Conservation (phyloP, 1,140 invertebrate species). For the Apis laboriosa region DNA sequence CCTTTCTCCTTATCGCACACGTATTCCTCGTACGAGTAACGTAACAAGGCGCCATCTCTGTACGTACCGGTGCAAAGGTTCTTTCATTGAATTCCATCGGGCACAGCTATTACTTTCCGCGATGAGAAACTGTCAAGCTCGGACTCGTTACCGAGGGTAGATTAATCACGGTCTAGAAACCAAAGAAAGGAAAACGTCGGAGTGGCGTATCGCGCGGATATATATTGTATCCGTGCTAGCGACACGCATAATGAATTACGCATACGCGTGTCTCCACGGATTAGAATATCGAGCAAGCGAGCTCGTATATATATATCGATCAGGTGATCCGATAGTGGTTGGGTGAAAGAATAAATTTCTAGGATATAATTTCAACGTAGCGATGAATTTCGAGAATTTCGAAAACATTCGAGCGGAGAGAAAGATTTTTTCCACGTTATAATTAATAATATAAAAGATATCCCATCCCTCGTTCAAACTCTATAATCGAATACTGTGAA, state of each 20-base stretch:
- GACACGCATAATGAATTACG: constrained; percentile 38
- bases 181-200: constrained; percentile 53
- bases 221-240: not conserved
- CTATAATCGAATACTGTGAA: not conserved
- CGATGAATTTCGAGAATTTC: no score
- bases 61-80: constrained; percentile 24
- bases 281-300: constrained; percentile 17
- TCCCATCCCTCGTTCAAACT: not conserved
- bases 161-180: constrained; percentile 61
- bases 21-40: not conserved
- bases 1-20: constrained; percentile 30
- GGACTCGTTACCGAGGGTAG: constrained; percentile 59
- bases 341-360: no score
- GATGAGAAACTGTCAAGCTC: constrained; percentile 62
- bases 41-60: constrained; percentile 14
- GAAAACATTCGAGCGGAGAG: not conserved
- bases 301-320: not conserved
- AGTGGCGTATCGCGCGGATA: constrained; percentile 3
- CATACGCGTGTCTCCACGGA: constrained; percentile 23
- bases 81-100: constrained; percentile 63
- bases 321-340: no score
- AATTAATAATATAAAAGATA: not conserved
- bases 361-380: no score
- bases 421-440: not conserved
- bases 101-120: constrained; percentile 62